phyloP scores from a whole-genome alignment of 35 echinoderm and acorn worm species.

The Apostichopus parvimensis region DNA sequence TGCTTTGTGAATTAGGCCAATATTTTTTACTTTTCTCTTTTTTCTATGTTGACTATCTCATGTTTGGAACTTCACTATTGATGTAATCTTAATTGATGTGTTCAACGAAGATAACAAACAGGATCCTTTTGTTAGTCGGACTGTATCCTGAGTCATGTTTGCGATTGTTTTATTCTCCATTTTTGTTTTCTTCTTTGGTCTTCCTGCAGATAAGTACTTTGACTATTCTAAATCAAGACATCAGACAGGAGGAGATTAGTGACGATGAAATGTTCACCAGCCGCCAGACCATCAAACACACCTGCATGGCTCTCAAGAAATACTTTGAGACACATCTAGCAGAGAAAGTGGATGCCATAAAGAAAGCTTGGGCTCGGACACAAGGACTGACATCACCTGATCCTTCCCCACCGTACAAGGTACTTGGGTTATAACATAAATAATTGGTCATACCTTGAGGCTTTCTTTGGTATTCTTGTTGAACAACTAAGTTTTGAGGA shows the following conservation, averaged over 20 bases:
- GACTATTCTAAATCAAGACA: constrained; percentile 79
- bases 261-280: constrained; percentile 90
- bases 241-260: constrained; percentile 45
- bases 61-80: too few species aligned
- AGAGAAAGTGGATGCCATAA: constrained; percentile 79
- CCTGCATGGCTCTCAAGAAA: constrained; percentile 76
- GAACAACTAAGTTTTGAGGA: too few species aligned
- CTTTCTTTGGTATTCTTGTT: too few species aligned
- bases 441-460: too few species aligned
- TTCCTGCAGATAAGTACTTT: constrained; percentile 84
- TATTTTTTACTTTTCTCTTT: too few species aligned
- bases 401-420: constrained; percentile 87
- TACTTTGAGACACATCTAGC: constrained; percentile 97
- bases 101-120: too few species aligned
- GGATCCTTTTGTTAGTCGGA: too few species aligned
- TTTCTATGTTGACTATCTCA: too few species aligned
- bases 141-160: too few species aligned
- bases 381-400: constrained; percentile 80
- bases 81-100: too few species aligned
- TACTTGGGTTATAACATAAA: background rate
- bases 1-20: too few species aligned
- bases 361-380: constrained; percentile 76
- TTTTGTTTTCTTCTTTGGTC: background rate
- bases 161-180: too few species aligned
- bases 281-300: constrained; percentile 94